phyloP scores from a whole-genome alignment of 2,113 vertebrate species.

The Sinocyclocheilus grahami region DNA sequence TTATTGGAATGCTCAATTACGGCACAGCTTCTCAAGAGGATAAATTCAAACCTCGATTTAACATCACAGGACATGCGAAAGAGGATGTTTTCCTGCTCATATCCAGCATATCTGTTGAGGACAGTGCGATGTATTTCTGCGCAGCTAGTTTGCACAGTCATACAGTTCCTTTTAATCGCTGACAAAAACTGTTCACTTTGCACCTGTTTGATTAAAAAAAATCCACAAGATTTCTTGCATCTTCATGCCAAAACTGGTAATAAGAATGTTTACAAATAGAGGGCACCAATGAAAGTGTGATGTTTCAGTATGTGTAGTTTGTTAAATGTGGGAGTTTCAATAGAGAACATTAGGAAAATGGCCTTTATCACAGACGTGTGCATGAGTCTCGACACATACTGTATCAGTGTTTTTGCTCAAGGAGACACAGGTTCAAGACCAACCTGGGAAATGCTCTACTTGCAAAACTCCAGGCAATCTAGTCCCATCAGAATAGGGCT shows the following conservation, averaged over 20 bases:
- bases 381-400: too few species aligned
- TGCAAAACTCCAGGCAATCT: too few species aligned
- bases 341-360: too few species aligned
- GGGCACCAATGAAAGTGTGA: too few species aligned
- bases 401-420: too few species aligned
- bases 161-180: not conserved
- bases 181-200: constrained; percentile 22
- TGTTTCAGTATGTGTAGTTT: too few species aligned
- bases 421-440: too few species aligned
- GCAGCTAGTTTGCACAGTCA: constrained; percentile 61
- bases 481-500: too few species aligned
- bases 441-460: too few species aligned
- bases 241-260: not conserved
- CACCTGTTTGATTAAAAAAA: not conserved
- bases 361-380: not conserved
- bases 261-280: too few species aligned
- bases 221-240: not conserved
- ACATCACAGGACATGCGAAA: constrained; percentile 35
- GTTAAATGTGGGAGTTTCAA: too few species aligned
- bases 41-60: constrained; percentile 39
- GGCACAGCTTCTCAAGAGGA: not conserved
- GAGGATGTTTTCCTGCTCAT: constrained; percentile 32
- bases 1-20: constrained; percentile 31
- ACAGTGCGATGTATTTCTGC: constrained; percentile 63
- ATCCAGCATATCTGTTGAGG: constrained; percentile 7